These are phyloP conservation scores for Eupithecia subfuscata DNA, from an alignment of 2,888 invertebrate genomes.

Conservation along the genomic window DNA sequence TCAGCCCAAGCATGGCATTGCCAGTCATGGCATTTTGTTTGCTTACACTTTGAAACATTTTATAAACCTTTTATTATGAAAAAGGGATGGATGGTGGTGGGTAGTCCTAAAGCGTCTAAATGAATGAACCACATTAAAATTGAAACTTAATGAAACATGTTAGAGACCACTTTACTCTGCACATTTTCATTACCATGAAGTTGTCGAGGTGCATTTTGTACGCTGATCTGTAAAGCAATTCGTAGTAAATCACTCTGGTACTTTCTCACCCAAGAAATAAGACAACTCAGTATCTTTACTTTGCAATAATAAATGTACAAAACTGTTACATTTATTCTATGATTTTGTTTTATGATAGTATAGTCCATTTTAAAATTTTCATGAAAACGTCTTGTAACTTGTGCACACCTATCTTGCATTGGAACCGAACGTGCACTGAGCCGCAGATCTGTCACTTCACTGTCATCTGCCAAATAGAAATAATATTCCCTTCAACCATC, in stretches of 20 bases:
- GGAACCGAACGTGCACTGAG: not conserved
- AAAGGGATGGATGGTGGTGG: not conserved
- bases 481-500: not conserved
- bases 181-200: not conserved
- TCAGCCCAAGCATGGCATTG: not conserved
- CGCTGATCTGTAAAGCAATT: not conserved
- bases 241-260: not conserved
- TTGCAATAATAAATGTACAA: not conserved
- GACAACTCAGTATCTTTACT: not conserved
- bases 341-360: too few relatives aligned
- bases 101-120: not conserved
- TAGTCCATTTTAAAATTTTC: too few relatives aligned
- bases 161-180: not conserved
- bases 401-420: not conserved
- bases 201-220: not conserved
- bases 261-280: not conserved
- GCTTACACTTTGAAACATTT: not conserved
- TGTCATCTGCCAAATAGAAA: constrained; percentile 33
- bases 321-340: too few relatives aligned
- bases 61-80: too few relatives aligned
- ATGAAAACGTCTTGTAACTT: too few relatives aligned
- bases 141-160: too few relatives aligned
- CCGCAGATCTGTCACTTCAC: constrained; percentile 22
- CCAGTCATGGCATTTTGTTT: not conserved
- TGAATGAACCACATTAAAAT: not conserved